These are phyloP conservation scores for Bothrops alternatus DNA, from an alignment of 2,797 vertebrate species.

Conservation along the genomic window DNA sequence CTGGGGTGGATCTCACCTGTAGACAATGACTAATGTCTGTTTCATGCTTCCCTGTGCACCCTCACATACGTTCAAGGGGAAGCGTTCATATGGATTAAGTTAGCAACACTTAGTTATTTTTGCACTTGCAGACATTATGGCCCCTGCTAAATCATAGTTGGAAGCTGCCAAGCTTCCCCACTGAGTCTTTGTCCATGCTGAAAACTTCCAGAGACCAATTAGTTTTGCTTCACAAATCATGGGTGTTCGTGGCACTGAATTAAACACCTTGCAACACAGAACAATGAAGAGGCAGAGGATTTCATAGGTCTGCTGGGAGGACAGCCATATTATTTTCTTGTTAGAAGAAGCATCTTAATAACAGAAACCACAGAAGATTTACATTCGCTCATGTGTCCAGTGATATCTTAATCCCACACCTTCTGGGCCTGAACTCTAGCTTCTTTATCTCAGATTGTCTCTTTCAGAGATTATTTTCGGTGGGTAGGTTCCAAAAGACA, in stretches of 20 bases:
- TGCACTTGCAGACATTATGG: slow-evolving; percentile 68
- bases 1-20: slow-evolving; percentile 72
- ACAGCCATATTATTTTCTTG: slow-evolving; percentile 52
- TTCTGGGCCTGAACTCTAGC: not conserved
- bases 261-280: slow-evolving; percentile 68
- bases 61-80: slow-evolving; percentile 64
- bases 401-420: slow-evolving; percentile 71
- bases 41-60: slow-evolving; percentile 67
- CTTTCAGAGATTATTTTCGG: not conserved
- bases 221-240: slow-evolving; percentile 84
- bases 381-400: slow-evolving; percentile 46
- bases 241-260: slow-evolving; percentile 62
- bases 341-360: slow-evolving; percentile 64
- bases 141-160: slow-evolving; percentile 72
- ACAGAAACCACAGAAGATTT: slow-evolving; percentile 63
- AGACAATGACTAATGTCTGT: slow-evolving; percentile 75
- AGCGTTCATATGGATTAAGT: slow-evolving; percentile 82
- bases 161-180: slow-evolving; percentile 76
- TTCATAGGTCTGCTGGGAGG: slow-evolving; percentile 60
- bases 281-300: slow-evolving; percentile 59
- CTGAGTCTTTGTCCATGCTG: slow-evolving; percentile 77
- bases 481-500: not conserved
- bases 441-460: not conserved
- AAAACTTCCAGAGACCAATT: slow-evolving; percentile 76
- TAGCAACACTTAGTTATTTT: slow-evolving; percentile 79